A percentile compares a stretch with the other conserved stretches of the same genome.
These are phyloP conservation scores for Mythimna loreyi DNA, from an alignment of 2,888 invertebrate species.

Conservation along the genomic window DNA sequence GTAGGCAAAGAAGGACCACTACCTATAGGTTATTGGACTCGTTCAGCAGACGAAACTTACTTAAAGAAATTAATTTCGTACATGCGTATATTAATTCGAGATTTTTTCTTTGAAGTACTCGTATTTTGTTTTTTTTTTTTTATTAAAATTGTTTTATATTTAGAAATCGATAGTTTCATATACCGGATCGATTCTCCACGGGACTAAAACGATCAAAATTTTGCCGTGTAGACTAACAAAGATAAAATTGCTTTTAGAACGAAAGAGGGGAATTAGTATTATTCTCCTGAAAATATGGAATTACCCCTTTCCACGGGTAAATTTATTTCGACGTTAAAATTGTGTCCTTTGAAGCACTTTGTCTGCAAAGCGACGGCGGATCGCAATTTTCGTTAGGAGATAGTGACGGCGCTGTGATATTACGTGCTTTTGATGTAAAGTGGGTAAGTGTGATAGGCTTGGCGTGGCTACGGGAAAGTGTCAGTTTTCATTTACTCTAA, in stretches of 20 bases:
- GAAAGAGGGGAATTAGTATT: slow-evolving; percentile 41
- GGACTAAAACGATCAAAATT: too few species aligned
- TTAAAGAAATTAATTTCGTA: too few species aligned
- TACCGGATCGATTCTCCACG: too few species aligned
- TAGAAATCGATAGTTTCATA: too few species aligned
- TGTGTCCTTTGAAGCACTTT: slow-evolving; percentile 49
- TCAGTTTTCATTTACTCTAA: slow-evolving; percentile 22
- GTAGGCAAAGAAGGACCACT: too few species aligned
- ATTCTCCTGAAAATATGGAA: slow-evolving; percentile 63
- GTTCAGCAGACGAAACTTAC: too few species aligned
- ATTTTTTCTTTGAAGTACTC: too few species aligned
- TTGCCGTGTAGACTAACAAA: too few species aligned
- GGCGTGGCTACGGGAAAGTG: slow-evolving; percentile 10
- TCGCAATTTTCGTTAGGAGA: slow-evolving; percentile 54
- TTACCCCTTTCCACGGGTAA: slow-evolving; percentile 54
- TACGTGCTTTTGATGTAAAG: slow-evolving; percentile 48
- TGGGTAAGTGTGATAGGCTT: slow-evolving; percentile 32
- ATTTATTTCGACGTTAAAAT: slow-evolving; percentile 55
- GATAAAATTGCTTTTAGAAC: slow-evolving; percentile 39
- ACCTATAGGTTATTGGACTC: too few species aligned
- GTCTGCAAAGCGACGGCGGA: slow-evolving; percentile 37
- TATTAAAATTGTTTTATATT: too few species aligned
- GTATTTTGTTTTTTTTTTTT: too few species aligned
- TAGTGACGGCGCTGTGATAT: slow-evolving; percentile 28
- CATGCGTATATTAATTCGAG: too few species aligned